phyloP scores from a whole-genome alignment of 1,140 invertebrate species.

The Drosophila novamexicana region DNA sequence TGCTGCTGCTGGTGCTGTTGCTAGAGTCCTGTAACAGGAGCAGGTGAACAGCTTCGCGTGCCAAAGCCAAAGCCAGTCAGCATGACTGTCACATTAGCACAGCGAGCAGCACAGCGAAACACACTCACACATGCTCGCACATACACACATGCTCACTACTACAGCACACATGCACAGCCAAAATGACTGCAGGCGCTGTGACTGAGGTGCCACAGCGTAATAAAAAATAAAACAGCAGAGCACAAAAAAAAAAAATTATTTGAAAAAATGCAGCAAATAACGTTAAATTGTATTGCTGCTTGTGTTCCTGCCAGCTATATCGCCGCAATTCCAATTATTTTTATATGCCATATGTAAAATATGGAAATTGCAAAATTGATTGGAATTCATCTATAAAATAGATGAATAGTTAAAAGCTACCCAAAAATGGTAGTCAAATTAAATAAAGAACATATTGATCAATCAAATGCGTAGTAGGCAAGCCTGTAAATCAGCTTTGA shows the following conservation, averaged over 20 bases:
- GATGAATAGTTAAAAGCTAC: neutral
- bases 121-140: constrained; percentile 23
- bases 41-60: constrained; percentile 62
- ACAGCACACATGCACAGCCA: constrained; percentile 8
- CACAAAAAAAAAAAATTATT: constrained; percentile 3
- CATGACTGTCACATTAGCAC: constrained; percentile 80
- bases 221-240: constrained; percentile 63
- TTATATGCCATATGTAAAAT: constrained; percentile 29
- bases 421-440: constrained; percentile 4
- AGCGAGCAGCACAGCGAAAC: constrained; percentile 21
- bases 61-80: constrained; percentile 68
- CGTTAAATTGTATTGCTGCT: constrained; percentile 51
- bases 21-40: constrained; percentile 17
- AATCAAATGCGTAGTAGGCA: neutral
- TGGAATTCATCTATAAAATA: constrained; percentile 26
- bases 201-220: constrained; percentile 67
- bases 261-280: constrained; percentile 29
- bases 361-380: constrained; percentile 15
- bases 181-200: constrained; percentile 80
- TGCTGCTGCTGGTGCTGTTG: neutral
- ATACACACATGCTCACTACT: constrained; percentile 28
- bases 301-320: constrained; percentile 45
- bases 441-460: neutral
- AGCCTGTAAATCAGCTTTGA: too few relatives aligned
- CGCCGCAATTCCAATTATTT: constrained; percentile 43